Evolutionary conservation across 2,797 vertebrate species (phyloP).

Genomic region (Syngnathus rostellatus): DNA sequence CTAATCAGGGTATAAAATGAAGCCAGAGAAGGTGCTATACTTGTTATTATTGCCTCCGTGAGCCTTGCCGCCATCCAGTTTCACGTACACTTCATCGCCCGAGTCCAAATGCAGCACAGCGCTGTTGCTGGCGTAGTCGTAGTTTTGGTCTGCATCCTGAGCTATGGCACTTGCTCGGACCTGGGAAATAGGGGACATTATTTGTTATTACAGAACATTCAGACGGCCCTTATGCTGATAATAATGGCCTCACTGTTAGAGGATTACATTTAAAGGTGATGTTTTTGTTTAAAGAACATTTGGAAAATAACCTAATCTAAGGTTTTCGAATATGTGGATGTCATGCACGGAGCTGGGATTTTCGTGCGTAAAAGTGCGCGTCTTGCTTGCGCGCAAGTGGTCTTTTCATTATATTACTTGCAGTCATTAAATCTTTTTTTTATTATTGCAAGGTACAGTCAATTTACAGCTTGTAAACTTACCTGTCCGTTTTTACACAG

Average conservation of each 20-base stretch:
- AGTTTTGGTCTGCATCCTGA: conserved; percentile 96
- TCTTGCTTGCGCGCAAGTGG: neutral
- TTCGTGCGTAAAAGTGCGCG: conserved; percentile 29
- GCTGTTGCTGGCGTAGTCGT: conserved; percentile 97
- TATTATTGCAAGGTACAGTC: too few species aligned
- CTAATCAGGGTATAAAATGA: conserved; percentile 92
- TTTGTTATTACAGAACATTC: neutral
- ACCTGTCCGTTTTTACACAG: conserved; percentile 97
- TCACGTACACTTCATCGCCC: conserved; percentile 94
- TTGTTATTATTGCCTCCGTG: conserved; percentile 99
- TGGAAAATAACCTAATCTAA: neutral
- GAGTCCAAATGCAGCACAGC: conserved; percentile 94
- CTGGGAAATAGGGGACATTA: conserved; percentile 53
- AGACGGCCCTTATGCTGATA: neutral
- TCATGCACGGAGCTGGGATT: neutral
- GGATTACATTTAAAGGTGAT: neutral
- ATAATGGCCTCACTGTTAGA: neutral
- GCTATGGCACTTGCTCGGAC: conserved; percentile 96
- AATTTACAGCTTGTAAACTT: neutral
- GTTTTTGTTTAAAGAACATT: neutral
- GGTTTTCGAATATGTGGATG: neutral
- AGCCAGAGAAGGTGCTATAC: conserved; percentile 99
- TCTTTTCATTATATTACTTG: neutral
- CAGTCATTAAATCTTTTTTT: neutral
- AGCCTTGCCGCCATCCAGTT: conserved; percentile 94